Evolutionary conservation across 2,113 vertebrate genomes (phyloP).

Genomic region (Apteryx mantelli): DNA sequence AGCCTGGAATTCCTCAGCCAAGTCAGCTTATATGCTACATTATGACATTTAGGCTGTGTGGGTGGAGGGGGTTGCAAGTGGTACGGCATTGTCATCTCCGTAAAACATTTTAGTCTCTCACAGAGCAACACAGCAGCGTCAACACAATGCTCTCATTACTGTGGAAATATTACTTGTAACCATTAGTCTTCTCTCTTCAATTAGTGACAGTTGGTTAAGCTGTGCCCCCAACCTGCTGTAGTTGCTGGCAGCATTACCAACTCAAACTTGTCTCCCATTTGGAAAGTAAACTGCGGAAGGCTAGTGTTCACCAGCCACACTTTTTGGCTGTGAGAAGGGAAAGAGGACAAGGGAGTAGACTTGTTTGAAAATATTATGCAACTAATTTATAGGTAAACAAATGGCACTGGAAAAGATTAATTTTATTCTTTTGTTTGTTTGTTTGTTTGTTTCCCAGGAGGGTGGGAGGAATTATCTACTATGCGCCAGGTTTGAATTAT

Average conservation of each 20-base stretch:
- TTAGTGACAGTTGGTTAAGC: constrained; percentile 37
- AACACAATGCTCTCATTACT: constrained; percentile 25
- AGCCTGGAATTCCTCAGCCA: constrained; percentile 44
- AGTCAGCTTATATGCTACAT: constrained; percentile 9
- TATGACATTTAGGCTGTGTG: constrained; percentile 39
- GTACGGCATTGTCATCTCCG: neutral
- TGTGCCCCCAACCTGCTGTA: neutral
- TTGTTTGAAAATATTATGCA: neutral
- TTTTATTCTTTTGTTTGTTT: neutral
- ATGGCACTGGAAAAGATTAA: neutral
- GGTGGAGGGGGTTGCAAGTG: neutral
- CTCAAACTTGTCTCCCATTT: neutral
- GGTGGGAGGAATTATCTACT: neutral
- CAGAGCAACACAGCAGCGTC: constrained; percentile 27
- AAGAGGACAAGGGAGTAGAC: neutral
- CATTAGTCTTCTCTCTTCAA: constrained; percentile 45
- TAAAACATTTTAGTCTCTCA: constrained; percentile 31
- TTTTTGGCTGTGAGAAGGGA: neutral
- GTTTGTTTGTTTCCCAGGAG: neutral
- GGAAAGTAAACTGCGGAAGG: constrained; percentile 9
- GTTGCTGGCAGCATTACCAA: neutral
- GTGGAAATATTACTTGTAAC: neutral
- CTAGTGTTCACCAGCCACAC: neutral
- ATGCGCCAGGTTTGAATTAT: neutral
- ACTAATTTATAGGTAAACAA: neutral